A percentile compares a stretch with the other conserved stretches of the same genome.
Conservation (phyloP, 1,140 invertebrate species). For the Acromyrmex echinatior region DNA sequence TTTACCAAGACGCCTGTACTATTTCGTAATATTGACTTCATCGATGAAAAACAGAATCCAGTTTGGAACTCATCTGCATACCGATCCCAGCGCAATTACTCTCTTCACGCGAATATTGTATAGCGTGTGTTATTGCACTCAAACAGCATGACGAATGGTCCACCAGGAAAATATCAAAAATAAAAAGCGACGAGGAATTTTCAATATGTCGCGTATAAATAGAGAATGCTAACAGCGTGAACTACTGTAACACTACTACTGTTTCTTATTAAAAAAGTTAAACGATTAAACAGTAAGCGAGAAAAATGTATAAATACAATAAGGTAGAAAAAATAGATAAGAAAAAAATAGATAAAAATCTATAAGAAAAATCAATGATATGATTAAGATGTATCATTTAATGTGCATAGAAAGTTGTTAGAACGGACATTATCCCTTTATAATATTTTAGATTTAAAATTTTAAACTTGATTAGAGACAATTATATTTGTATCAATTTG, state of each 20-base stretch:
- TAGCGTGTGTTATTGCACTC: conserved; percentile 34
- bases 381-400: background rate
- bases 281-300: background rate
- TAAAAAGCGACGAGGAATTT: conserved; percentile 34
- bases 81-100: conserved; percentile 57
- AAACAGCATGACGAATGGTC: conserved; percentile 26
- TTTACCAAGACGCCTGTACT: conserved; percentile 72
- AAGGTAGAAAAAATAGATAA: background rate
- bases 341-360: background rate
- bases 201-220: conserved; percentile 1
- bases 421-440: background rate
- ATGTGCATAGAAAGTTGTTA: background rate
- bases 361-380: background rate
- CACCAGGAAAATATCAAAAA: conserved; percentile 41
- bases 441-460: conserved; percentile 4
- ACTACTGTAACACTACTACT: background rate
- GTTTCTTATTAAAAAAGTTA: background rate
- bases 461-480: conserved; percentile 40
- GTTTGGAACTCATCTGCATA: conserved; percentile 69
- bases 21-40: conserved; percentile 80
- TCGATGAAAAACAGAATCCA: conserved; percentile 81
- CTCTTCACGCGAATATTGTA: conserved; percentile 45
- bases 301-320: background rate
- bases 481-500: conserved; percentile 41
- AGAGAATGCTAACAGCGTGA: background rate